phyloP scores from a whole-genome alignment of 2,888 invertebrate genomes.

The Gisinianus flammeolus region DNA sequence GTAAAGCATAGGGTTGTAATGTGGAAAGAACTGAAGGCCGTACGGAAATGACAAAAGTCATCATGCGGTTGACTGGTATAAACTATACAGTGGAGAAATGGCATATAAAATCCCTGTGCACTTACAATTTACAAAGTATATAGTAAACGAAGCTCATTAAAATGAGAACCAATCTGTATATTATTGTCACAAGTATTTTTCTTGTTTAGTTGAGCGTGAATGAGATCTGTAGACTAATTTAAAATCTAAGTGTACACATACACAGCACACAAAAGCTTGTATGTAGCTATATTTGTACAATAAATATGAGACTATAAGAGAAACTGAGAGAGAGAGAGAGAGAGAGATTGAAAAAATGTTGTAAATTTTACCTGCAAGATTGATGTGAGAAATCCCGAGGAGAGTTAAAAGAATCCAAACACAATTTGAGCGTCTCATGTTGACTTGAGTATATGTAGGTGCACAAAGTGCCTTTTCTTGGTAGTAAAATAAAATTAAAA shows the following conservation, averaged over 20 bases:
- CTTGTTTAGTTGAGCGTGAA: neutral
- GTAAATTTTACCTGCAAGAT: constrained; percentile 24
- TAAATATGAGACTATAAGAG: too few species aligned
- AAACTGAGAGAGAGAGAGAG: too few species aligned
- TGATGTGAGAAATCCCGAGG: constrained; percentile 11
- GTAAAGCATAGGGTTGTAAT: too few species aligned
- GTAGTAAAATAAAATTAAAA: constrained; percentile 23
- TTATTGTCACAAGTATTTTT: neutral
- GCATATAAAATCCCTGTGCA: neutral
- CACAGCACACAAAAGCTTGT: too few species aligned
- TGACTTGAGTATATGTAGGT: too few species aligned
- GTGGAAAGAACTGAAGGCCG: constrained; percentile 54
- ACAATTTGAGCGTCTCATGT: constrained; percentile 6
- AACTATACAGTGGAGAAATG: too few species aligned
- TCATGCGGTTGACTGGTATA: constrained; percentile 43
- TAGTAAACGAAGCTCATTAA: neutral
- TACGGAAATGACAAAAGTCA: constrained; percentile 49
- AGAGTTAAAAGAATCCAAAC: constrained; percentile 26
- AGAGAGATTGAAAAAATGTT: too few species aligned
- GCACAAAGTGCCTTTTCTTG: too few species aligned
- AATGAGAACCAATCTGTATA: neutral
- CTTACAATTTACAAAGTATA: neutral
- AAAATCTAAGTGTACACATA: too few species aligned
- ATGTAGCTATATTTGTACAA: too few species aligned
- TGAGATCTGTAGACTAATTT: too few species aligned